Evolutionary conservation across 2,797 vertebrate genomes (phyloP).

Genomic region (Halcyon leucocephala): DNA sequence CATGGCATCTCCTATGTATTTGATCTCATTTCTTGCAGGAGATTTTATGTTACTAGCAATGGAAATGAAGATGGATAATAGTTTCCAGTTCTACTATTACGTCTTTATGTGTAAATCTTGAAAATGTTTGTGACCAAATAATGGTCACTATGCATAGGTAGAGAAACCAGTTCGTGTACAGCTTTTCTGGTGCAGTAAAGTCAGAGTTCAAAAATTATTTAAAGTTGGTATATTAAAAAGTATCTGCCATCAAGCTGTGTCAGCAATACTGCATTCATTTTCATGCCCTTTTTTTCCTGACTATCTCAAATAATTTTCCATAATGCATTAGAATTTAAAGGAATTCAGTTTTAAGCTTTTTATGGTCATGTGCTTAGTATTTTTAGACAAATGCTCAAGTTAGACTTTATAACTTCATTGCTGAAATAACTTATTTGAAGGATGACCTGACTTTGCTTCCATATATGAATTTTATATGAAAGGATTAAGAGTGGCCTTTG

Average conservation of each 20-base stretch:
- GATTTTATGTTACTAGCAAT: neutral
- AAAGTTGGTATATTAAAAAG: neutral
- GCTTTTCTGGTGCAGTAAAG: neutral
- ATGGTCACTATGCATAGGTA: neutral
- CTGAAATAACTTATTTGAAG: conserved; percentile 24
- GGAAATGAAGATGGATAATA: neutral
- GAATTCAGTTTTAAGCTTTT: conserved; percentile 7
- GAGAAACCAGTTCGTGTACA: neutral
- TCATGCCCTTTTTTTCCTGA: neutral
- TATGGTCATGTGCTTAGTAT: neutral
- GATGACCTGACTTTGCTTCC: conserved; percentile 39
- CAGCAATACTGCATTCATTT: neutral
- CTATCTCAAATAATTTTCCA: neutral
- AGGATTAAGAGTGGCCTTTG: conserved; percentile 43
- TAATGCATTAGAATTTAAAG: conserved; percentile 18
- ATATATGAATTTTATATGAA: conserved; percentile 61
- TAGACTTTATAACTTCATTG: conserved; percentile 36
- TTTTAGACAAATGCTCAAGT: conserved; percentile 38
- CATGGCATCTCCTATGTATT: neutral
- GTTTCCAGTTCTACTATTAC: neutral
- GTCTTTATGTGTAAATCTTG: neutral
- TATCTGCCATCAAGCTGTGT: neutral
- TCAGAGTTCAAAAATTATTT: neutral
- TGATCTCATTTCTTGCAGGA: neutral
- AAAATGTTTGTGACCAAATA: neutral